These are phyloP conservation scores for Phodopus roborovskii DNA, from an alignment of 2,113 vertebrate genomes.

Conservation along the genomic window DNA sequence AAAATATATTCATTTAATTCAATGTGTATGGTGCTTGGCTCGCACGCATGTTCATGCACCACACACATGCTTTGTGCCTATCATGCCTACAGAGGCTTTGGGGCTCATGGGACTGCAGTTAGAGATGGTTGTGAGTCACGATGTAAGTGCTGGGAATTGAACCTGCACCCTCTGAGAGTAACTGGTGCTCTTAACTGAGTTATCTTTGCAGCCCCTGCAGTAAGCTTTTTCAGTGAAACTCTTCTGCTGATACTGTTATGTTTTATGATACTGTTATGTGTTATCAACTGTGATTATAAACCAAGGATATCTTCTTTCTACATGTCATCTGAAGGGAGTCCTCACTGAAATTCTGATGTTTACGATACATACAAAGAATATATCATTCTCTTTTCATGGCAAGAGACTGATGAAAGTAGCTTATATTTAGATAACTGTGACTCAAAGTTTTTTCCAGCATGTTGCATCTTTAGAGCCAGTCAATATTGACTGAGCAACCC, in stretches of 20 bases:
- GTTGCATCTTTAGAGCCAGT: background rate
- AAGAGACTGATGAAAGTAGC: background rate
- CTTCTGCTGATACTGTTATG: background rate
- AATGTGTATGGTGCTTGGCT: background rate
- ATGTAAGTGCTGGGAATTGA: too few species aligned
- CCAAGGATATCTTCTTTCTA: background rate
- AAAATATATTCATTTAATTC: background rate
- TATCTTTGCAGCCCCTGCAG: background rate
- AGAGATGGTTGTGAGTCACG: background rate
- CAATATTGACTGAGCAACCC: background rate
- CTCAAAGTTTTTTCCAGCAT: background rate
- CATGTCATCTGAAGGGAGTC: background rate
- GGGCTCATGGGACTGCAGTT: background rate
- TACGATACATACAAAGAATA: background rate
- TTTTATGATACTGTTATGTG: background rate
- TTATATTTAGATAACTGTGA: constrained; percentile 17
- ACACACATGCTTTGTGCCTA: background rate
- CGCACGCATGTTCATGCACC: too few species aligned
- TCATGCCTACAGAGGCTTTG: background rate
- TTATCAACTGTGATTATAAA: background rate
- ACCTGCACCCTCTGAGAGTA: background rate
- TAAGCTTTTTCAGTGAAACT: background rate
- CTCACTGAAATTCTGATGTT: background rate
- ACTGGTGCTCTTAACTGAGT: background rate
- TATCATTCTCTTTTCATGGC: background rate